Evolutionary conservation across 2,888 invertebrate species (phyloP).

Genomic region (Diloba caeruleocephala): DNA sequence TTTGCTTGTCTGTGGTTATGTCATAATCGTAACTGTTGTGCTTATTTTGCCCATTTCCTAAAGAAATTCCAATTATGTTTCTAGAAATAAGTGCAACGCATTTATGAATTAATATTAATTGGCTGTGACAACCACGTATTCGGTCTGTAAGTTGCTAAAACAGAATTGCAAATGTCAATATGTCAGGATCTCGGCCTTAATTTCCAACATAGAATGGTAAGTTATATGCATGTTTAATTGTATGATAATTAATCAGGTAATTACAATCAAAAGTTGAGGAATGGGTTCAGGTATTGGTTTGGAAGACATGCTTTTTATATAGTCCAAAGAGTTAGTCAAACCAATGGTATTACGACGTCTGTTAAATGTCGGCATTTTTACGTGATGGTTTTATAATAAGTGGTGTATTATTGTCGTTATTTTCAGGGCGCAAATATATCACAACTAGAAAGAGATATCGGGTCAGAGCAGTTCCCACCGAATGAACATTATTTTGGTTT

Average conservation of each 20-base stretch:
- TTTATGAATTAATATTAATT: conserved; percentile 63
- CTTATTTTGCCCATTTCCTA: conserved; percentile 71
- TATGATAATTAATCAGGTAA: conserved; percentile 54
- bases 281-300: conserved; percentile 14
- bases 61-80: conserved; percentile 75
- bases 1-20: conserved; percentile 57
- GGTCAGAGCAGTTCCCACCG: conserved; percentile 98
- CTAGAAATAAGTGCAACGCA: conserved; percentile 63
- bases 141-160: conserved; percentile 73
- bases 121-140: conserved; percentile 67
- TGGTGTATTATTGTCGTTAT: conserved; percentile 23
- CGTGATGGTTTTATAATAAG: conserved; percentile 22
- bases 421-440: conserved; percentile 99
- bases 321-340: conserved; percentile 18
- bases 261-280: conserved; percentile 35
- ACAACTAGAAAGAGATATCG: conserved; percentile 99
- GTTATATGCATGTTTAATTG: conserved; percentile 66
- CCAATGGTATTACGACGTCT: conserved; percentile 16
- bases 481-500: conserved; percentile 99
- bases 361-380: conserved; percentile 55
- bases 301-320: conserved; percentile 11
- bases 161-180: conserved; percentile 89
- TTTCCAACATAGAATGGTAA: conserved; percentile 89
- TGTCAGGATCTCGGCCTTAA: conserved; percentile 89
- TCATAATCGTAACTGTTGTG: conserved; percentile 69